Base-by-base conservation (phyloP, 1,140 invertebrate genomes). In the Lepidurus packardi region DNA sequence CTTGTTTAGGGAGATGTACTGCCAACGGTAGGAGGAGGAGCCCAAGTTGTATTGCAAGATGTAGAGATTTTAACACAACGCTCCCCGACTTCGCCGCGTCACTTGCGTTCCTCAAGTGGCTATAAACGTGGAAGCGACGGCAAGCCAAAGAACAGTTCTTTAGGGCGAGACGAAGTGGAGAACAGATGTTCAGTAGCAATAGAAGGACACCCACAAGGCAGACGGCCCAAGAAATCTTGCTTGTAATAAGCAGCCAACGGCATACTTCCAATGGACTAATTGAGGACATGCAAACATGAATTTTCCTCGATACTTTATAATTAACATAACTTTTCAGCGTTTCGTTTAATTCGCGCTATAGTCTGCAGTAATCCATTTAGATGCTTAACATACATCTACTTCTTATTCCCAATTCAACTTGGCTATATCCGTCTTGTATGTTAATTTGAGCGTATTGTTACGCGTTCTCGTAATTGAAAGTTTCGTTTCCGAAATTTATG, bases 41-140 rank as follows among this genome's bases (percentile, higher is more conserved):
- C 94, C 2, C 94, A 98, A 83, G 78, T 99, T 0, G 91, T 98
- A 41, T 98, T 98, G 82, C 94, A 94, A 81, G 97, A 98, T 85
- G 92, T 99, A 2, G 97, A 99, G 86, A 91, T 91, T 80, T 84
- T 98, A 7, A 92, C 91, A 81, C 95, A 98, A 84, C 88, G 89
- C 80, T 95, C 94, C 0, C 95, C 95, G 5, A 89, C 85, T 34
- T 65, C 53, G 13, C 53, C 53, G 13, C 53, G 53, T 65, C 16
- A n/a, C 21, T 65, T 65, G 21, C 16, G 53, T 13, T 65, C 53
- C 21, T 65, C 53, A 4, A 65, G 53, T 21, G 73, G 65, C 34
- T 41, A 24, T n/a, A 78, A 78, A 45, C 73, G 78, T 16, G 24
- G 73, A n/a, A 78, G 78, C 9, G 78, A 78, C 16, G 78, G 78